Conservation (phyloP, 2,888 invertebrate species). For the Zele albiditarsus region DNA sequence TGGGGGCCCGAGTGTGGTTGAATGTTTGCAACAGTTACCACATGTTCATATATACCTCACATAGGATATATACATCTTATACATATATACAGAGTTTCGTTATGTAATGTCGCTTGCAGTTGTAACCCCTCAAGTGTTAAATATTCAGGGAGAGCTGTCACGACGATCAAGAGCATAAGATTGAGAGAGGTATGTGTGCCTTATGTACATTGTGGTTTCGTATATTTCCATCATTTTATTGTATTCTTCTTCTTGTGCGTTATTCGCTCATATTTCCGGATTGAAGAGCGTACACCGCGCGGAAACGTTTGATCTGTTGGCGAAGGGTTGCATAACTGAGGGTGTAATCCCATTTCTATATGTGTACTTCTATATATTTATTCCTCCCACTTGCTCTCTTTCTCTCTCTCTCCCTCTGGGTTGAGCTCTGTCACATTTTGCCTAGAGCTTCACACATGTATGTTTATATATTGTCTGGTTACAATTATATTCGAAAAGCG, state of each 20-base stretch:
- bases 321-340: not conserved
- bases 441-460: slow-evolving; percentile 16
- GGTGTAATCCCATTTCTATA: not conserved
- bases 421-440: not conserved
- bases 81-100: not conserved
- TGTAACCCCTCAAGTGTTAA: slow-evolving; percentile 34
- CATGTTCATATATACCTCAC: slow-evolving; percentile 59
- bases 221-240: not conserved
- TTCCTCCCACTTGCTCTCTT: no score
- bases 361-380: not conserved
- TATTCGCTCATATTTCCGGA: not conserved
- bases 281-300: not conserved
- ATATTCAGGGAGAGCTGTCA: slow-evolving; percentile 26
- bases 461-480: slow-evolving; percentile 45
- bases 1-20: slow-evolving; percentile 70
- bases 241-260: not conserved
- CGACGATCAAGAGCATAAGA: slow-evolving; percentile 8
- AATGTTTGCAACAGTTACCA: slow-evolving; percentile 70
- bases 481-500: slow-evolving; percentile 62
- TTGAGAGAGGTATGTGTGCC: slow-evolving; percentile 44
- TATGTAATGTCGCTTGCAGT: slow-evolving; percentile 41
- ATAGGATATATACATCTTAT: not conserved
- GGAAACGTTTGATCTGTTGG: not conserved
- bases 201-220: slow-evolving; percentile 11
- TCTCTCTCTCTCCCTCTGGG: no score